Conservation (phyloP, 2,797 vertebrate genomes). For the Erethizon dorsatum region DNA sequence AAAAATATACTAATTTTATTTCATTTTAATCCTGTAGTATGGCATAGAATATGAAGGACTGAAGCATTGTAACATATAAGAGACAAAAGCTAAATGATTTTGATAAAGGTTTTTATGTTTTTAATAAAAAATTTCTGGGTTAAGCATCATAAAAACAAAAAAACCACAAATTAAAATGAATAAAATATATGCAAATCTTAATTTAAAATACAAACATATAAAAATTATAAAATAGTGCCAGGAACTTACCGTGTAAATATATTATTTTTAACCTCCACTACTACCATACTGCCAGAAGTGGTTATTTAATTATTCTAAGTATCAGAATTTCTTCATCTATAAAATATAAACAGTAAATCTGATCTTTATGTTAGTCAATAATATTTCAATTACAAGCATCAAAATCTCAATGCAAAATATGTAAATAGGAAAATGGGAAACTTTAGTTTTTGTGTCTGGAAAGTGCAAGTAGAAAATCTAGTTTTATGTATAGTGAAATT, state of each 20-base stretch:
- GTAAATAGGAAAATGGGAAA: not conserved
- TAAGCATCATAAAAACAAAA: not conserved
- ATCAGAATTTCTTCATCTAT: not conserved
- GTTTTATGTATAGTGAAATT: accelerated
- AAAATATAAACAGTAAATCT: not conserved
- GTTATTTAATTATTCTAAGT: not conserved
- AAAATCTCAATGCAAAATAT: not conserved
- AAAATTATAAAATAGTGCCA: not conserved
- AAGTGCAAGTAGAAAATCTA: too few relatives aligned
- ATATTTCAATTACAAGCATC: not conserved
- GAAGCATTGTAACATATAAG: not conserved
- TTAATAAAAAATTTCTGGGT: not conserved
- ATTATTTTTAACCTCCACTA: not conserved
- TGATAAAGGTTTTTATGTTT: not conserved
- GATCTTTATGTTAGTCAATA: not conserved
- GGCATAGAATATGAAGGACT: too few relatives aligned
- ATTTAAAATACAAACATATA: not conserved
- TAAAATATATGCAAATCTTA: not conserved
- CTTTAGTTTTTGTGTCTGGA: not conserved
- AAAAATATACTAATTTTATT: too few relatives aligned
- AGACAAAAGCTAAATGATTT: not conserved
- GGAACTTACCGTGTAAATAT: not conserved
- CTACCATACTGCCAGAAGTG: not conserved
- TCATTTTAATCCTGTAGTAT: too few relatives aligned
- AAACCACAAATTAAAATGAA: not conserved